Conservation (phyloP, 2,888 invertebrate species). For the Platycheirus rosarum region DNA sequence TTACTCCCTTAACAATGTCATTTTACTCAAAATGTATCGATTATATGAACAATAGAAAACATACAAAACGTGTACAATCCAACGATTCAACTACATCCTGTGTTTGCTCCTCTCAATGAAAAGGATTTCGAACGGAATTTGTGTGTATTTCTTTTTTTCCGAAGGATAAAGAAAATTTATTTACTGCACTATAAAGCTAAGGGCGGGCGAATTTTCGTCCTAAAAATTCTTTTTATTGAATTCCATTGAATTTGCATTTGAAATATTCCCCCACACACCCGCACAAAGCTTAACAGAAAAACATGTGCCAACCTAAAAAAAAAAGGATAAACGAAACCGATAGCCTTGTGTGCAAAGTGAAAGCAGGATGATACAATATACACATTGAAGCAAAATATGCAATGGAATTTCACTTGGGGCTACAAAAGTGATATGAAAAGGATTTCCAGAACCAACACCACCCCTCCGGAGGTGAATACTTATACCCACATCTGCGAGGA, state of each 20-base stretch:
- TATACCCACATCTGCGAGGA: slow-evolving; percentile 5
- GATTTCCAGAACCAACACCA: slow-evolving; percentile 7
- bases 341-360: slow-evolving; percentile 45
- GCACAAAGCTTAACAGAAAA: slow-evolving; percentile 21
- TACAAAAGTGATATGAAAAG: slow-evolving; percentile 50
- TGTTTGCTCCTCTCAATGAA: not conserved
- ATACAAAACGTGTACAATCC: not conserved
- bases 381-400: slow-evolving; percentile 48
- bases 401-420: slow-evolving; percentile 63
- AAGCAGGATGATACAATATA: slow-evolving; percentile 57
- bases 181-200: slow-evolving; percentile 30
- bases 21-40: not conserved
- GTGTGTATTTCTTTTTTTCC: not conserved
- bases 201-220: slow-evolving; percentile 27
- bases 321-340: slow-evolving; percentile 32
- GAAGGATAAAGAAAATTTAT: slow-evolving; percentile 32
- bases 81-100: not conserved
- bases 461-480: slow-evolving; percentile 16
- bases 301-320: slow-evolving; percentile 13
- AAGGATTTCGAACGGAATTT: slow-evolving; percentile 8
- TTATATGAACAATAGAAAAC: slow-evolving; percentile 1
- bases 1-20: not conserved
- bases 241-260: slow-evolving; percentile 57
- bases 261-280: slow-evolving; percentile 26
- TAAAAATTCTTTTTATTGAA: slow-evolving; percentile 44